Percentiles rank a stretch among this genome's conserved stretches.
phyloP scores from a whole-genome alignment of 2,888 invertebrate genomes.

The Litoditis marina region DNA sequence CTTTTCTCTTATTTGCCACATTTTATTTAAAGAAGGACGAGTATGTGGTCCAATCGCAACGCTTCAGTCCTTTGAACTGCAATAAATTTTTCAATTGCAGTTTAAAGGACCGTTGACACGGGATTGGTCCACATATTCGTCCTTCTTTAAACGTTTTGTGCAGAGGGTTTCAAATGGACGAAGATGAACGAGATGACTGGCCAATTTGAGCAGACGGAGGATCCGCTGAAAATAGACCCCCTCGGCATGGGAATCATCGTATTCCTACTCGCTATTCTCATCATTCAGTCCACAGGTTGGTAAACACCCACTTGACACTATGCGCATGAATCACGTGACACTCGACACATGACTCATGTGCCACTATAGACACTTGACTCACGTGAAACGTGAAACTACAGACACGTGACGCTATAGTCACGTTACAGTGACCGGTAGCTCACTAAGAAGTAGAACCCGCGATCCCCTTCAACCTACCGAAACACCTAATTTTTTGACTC shows the following conservation, averaged over 20 bases:
- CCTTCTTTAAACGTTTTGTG: too few relatives aligned
- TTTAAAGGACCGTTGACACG: too few relatives aligned
- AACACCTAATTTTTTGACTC: background rate
- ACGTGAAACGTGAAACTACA: too few relatives aligned
- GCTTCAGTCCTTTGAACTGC: too few relatives aligned
- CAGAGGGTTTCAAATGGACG: slow-evolving; percentile 54
- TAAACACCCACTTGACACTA: too few relatives aligned
- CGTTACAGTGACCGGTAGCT: background rate
- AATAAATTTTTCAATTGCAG: too few relatives aligned
- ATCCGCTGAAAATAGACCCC: slow-evolving; percentile 73
- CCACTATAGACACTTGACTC: background rate
- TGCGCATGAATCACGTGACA: background rate
- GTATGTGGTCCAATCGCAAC: too few relatives aligned
- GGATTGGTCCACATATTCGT: too few relatives aligned
- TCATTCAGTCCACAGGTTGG: slow-evolving; percentile 51
- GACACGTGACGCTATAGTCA: background rate
- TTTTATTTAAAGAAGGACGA: too few relatives aligned
- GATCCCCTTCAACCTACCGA: background rate
- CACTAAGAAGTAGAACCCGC: background rate
- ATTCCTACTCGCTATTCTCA: slow-evolving; percentile 56
- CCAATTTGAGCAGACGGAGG: slow-evolving; percentile 50
- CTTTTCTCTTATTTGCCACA: background rate
- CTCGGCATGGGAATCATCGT: slow-evolving; percentile 71
- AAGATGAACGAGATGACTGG: slow-evolving; percentile 59
- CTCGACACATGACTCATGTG: background rate